Conservation (phyloP, 1,140 invertebrate genomes). For the Adelges cooleyi region DNA sequence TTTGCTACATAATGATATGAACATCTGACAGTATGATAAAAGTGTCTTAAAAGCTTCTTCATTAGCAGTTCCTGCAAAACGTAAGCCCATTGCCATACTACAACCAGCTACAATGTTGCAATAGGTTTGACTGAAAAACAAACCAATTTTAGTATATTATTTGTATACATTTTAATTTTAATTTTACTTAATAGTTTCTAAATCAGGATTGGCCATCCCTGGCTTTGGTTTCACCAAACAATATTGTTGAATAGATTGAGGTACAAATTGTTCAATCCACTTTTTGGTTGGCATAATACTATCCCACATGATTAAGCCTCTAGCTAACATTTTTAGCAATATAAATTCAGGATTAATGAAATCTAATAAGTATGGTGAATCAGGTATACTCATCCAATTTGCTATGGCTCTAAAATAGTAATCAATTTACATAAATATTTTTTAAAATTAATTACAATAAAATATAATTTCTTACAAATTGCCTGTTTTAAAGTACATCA, state of each 20-base stretch:
- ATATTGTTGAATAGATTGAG: constrained; percentile 57
- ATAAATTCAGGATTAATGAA: constrained; percentile 89
- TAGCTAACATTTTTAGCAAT: constrained; percentile 66
- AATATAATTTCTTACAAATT: constrained; percentile 44
- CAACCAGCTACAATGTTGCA: constrained; percentile 91
- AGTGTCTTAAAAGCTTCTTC: constrained; percentile 65
- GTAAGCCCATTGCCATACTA: constrained; percentile 84
- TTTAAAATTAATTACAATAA: constrained; percentile 18
- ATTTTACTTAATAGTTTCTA: constrained; percentile 84
- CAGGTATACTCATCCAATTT: constrained; percentile 82
- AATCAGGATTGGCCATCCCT: constrained; percentile 58
- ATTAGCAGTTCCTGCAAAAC: constrained; percentile 86
- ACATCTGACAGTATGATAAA: constrained; percentile 53
- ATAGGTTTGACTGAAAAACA: constrained; percentile 71
- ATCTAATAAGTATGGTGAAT: constrained; percentile 81
- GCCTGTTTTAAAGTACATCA: constrained; percentile 81
- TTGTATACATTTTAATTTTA: too few species aligned
- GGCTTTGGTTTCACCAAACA: constrained; percentile 56
- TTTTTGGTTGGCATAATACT: constrained; percentile 62
- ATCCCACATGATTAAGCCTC: constrained; percentile 72
- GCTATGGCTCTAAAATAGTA: constrained; percentile 65
- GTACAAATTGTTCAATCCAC: constrained; percentile 79
- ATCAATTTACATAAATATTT: constrained; percentile 15
- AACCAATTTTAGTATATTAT: constrained; percentile 20
- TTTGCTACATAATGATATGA: constrained; percentile 51